phyloP scores from a whole-genome alignment of 2,113 vertebrate species.

The Phylloscopus trochiloides region DNA sequence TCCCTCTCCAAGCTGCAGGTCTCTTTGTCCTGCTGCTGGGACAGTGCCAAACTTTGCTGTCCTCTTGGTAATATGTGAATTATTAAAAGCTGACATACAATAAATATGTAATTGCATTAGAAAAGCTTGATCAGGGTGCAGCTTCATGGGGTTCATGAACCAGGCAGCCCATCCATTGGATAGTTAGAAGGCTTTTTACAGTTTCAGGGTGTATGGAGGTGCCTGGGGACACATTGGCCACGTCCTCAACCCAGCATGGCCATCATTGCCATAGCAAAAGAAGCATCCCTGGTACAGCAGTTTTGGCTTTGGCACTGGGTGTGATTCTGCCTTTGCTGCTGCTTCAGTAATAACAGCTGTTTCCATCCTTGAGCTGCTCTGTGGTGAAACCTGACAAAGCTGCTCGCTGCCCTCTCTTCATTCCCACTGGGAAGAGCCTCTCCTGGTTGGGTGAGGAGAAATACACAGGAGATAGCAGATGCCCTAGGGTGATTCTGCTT shows the following conservation, averaged over 20 bases:
- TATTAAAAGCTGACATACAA: neutral
- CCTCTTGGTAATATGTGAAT: neutral
- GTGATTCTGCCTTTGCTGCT: neutral
- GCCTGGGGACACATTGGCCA: rapidly evolving
- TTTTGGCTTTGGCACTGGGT: neutral
- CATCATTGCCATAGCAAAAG: neutral
- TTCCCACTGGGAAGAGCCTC: neutral
- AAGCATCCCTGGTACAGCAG: neutral
- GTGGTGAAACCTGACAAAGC: rapidly evolving
- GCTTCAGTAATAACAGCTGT: neutral
- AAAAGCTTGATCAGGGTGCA: neutral
- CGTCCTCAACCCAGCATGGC: rapidly evolving
- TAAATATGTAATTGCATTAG: neutral
- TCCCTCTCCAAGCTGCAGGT: neutral
- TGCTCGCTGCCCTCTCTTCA: neutral
- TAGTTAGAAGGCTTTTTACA: neutral
- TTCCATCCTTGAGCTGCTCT: neutral
- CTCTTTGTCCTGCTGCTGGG: neutral
- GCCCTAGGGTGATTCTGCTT: neutral
- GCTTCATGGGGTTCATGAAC: neutral
- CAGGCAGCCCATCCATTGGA: neutral
- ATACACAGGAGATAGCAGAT: neutral
- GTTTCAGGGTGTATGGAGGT: rapidly evolving
- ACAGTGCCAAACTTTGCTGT: neutral
- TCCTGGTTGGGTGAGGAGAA: neutral